Conservation (phyloP, 2,797 vertebrate genomes). For the Manis crassicaudata region DNA sequence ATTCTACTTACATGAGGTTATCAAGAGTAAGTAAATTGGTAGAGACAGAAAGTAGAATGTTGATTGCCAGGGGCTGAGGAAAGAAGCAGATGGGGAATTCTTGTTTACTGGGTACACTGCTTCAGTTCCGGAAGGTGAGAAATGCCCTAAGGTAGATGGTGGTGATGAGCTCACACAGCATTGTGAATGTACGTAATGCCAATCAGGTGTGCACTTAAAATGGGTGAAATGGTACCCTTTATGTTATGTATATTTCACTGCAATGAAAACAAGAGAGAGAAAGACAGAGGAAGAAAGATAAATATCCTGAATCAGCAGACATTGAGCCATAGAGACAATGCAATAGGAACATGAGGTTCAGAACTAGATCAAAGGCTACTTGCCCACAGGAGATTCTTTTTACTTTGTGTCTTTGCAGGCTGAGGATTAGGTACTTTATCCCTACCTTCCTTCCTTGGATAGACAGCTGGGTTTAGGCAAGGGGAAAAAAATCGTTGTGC, state of each 20-base stretch:
- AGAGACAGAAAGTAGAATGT: background rate
- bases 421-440: background rate
- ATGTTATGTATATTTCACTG: background rate
- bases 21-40: background rate
- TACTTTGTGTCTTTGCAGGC: background rate
- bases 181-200: background rate
- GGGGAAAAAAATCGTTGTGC: background rate
- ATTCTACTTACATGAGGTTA: background rate
- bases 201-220: background rate
- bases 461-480: background rate
- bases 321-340: background rate
- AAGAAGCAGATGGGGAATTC: background rate
- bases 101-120: background rate
- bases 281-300: background rate
- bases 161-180: fast-evolving
- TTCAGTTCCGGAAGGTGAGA: background rate
- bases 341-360: background rate
- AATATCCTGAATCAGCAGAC: background rate
- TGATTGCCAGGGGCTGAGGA: background rate
- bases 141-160: background rate
- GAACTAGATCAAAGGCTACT: background rate
- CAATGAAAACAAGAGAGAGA: background rate
- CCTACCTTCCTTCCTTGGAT: background rate
- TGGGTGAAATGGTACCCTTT: background rate
- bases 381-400: background rate